Base-by-base conservation (phyloP, 1,140 invertebrate species). In the Plectrocnemia conspersa region DNA sequence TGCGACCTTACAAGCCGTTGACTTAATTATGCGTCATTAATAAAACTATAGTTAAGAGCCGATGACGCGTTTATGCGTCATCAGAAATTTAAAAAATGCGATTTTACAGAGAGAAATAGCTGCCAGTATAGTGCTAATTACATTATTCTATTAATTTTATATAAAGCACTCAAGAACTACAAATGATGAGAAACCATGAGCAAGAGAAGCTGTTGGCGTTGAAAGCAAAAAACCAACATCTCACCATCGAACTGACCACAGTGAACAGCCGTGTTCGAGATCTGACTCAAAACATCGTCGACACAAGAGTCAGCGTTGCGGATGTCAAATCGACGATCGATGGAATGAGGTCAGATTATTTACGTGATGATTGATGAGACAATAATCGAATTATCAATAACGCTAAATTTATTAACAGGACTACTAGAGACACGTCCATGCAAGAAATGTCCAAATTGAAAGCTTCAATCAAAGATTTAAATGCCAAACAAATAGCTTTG, bases 291-390 rank as follows among this genome's bases (percentile, higher is more conserved):
- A 92, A 90, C 66, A 93, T 97, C 55, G 85, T 83, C 58, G 90
- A 94, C 64, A 93, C 91, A 0, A 79, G 92, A 2, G 82, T 87
- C 22, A 87, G 85, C 15, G 95, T 99, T 0, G 89, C 93, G 0
- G 86, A 88, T 29, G 88, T 96, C 0, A 98, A 98, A 72, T 82
- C 86, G 1, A 92, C 91, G 18, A 99, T 99, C 58, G 96, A 99
- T 75, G 87, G 88, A 3, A 98, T 99, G 96, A 76, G 95, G 70
- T 75, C 7, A 63, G 59, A 15, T 9, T 11, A 44, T 16, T 15
- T n/a, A n/a, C n/a, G n/a, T n/a, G n/a, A n/a, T n/a, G n/a, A n/a
- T n/a, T n/a, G n/a, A n/a, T n/a, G n/a, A n/a, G n/a, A n/a, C n/a
- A n/a, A n/a, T n/a, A n/a, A n/a, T n/a, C n/a, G n/a, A n/a, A n/a